Evolutionary conservation across 2,888 invertebrate species (phyloP), one percentile per base, ranked within the genome.

Genomic region (Ametastegia equiseti): DNA sequence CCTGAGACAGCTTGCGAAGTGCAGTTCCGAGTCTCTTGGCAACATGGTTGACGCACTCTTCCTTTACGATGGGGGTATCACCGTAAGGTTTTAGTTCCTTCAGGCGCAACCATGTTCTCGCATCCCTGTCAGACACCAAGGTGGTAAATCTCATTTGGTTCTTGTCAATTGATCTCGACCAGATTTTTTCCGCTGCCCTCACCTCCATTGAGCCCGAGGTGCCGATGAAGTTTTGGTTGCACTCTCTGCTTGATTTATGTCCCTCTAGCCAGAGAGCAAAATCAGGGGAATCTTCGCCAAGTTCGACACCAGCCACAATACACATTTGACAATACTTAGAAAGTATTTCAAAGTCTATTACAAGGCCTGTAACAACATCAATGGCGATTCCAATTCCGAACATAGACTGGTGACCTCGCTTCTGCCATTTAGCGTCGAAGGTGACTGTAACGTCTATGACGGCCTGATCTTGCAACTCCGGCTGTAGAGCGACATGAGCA

Each of bases 1-100:
- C 67, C 39, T 67, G 36, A 42, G 27, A 36, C 36, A 67, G 67
- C 67, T 82, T 82, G 19, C 79, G 65, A 60, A 82, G 75, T 60
- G 80, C 75, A 33, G 80, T 82, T 50, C 77, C 80, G 27, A 82
- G 73, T 63, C 71, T 65, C 42, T 82, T 80, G n/a, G 82, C 71
- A 50, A 82, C 80, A 75, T 81, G 81, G 57, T 81, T 80, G n/a
- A 82, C 77, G 63, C 80, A 82, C 23, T 82, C 73, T 71, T 80
- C 80, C 50, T 82, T 82, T 47, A 65, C 67, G 30, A 81, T 0
- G n/a, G 60, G 63, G 50, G 30, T 33, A 13, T 81, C 78, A 65
- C 65, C 54, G 23, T 79, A 80, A 47, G 60, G 60, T 30, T 6
- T 15, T 6, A 60, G 23, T 30, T 60, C 33, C 13, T 30, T 60